These are phyloP conservation scores for Ceriagrion tenellum DNA, from an alignment of 2,888 invertebrate genomes.

Conservation along the genomic window DNA sequence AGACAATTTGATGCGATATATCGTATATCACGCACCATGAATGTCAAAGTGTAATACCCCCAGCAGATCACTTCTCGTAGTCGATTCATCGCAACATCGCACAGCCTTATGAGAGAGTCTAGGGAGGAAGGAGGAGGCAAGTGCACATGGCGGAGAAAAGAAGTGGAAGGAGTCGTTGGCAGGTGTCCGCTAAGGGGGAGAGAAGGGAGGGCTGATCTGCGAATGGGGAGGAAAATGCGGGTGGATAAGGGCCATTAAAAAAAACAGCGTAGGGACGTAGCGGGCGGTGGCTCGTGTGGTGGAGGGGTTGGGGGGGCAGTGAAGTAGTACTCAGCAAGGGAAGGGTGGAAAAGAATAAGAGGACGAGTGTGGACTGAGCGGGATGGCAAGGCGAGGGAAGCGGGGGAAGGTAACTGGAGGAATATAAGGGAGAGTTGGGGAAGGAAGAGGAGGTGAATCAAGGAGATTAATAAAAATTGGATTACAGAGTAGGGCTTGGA, in stretches of 20 bases:
- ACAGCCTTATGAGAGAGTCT: no score
- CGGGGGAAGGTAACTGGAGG: neutral
- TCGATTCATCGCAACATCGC: no score
- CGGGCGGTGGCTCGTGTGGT: no score
- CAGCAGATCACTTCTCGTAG: no score
- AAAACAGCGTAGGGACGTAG: neutral
- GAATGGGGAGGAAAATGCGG: neutral
- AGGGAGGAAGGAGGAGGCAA: no score
- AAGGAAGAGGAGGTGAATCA: neutral
- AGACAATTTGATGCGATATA: no score
- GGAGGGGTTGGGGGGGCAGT: neutral
- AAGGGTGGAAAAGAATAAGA: neutral
- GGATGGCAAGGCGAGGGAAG: neutral
- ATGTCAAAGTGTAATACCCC: no score
- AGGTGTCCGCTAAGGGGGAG: neutral
- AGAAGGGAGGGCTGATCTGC: neutral
- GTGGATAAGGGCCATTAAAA: constrained; percentile 18
- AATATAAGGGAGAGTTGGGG: neutral
- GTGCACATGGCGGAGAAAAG: no score
- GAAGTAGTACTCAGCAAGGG: neutral
- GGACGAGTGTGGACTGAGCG: neutral
- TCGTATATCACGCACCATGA: no score
- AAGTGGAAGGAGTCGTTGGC: neutral
- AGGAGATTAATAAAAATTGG: constrained; percentile 28
- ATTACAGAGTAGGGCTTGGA: neutral